A percentile compares a stretch with the other conserved stretches of the same genome.
These are phyloP conservation scores for Rhamphomyia laevipes DNA, from an alignment of 2,888 invertebrate genomes.

Conservation along the genomic window DNA sequence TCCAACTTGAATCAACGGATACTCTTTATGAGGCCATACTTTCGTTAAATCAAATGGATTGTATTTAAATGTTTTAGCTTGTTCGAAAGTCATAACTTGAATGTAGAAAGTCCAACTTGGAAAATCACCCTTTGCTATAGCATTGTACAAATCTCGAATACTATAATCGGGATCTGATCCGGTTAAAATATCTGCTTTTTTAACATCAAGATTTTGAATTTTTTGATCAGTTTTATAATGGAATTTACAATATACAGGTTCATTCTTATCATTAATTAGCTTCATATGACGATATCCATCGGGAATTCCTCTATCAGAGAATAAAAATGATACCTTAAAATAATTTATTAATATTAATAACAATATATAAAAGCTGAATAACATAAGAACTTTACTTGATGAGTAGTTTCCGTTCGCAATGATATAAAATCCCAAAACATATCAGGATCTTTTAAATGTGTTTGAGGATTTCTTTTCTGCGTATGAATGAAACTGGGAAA, in stretches of 20 bases:
- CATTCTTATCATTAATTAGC: slow-evolving; percentile 64
- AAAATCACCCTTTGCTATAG: slow-evolving; percentile 61
- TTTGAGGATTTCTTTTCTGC: slow-evolving; percentile 89
- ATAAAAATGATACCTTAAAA: slow-evolving; percentile 51
- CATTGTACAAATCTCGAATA: slow-evolving; percentile 79
- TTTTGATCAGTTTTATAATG: slow-evolving; percentile 89
- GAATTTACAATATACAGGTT: slow-evolving; percentile 80
- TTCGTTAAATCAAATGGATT: no score
- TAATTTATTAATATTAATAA: neutral
- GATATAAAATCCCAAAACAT: slow-evolving; percentile 96
- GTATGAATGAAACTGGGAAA: slow-evolving; percentile 96
- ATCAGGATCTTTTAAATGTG: slow-evolving; percentile 81
- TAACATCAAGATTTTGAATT: slow-evolving; percentile 56
- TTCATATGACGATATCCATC: slow-evolving; percentile 91
- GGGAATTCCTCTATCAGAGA: slow-evolving; percentile 86
- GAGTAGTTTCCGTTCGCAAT: slow-evolving; percentile 74
- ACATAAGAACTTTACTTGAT: no score
- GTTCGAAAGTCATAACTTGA: slow-evolving; percentile 81
- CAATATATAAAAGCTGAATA: no score
- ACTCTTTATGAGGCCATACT: slow-evolving; percentile 77
- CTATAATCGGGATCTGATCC: slow-evolving; percentile 79
- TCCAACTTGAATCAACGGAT: slow-evolving; percentile 79
- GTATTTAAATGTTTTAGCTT: no score
- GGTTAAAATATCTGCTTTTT: slow-evolving; percentile 39
- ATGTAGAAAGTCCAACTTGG: slow-evolving; percentile 74